A percentile compares a stretch with the other conserved stretches of the same genome.
Conservation (phyloP, 2,888 invertebrate genomes). For the Pemphredon lugubris region DNA sequence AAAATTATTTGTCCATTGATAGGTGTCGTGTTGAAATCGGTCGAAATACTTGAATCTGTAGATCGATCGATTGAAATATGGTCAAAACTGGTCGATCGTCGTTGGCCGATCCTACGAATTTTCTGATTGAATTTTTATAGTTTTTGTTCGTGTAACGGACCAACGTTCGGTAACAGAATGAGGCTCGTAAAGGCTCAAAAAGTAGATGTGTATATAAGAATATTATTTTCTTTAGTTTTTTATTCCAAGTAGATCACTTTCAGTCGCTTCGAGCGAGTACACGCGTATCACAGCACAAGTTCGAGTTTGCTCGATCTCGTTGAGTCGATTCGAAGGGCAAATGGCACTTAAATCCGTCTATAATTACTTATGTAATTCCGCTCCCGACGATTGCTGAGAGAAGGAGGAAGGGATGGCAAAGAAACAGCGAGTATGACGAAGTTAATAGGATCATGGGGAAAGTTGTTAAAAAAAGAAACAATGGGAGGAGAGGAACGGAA, state of each 20-base stretch:
- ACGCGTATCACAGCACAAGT: neutral
- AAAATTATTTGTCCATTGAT: no score
- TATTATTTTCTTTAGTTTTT: slow-evolving; percentile 19
- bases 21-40: no score
- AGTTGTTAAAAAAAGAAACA: slow-evolving; percentile 23
- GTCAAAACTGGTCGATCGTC: neutral
- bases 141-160: neutral
- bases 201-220: slow-evolving; percentile 31
- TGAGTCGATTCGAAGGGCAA: slow-evolving; percentile 62
- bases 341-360: slow-evolving; percentile 72
- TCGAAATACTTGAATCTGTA: no score
- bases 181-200: slow-evolving; percentile 23
- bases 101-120: neutral
- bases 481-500: slow-evolving; percentile 50
- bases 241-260: neutral
- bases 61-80: no score
- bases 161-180: slow-evolving; percentile 5
- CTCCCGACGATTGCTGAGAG: slow-evolving; percentile 36
- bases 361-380: slow-evolving; percentile 64
- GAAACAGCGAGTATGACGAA: slow-evolving; percentile 16
- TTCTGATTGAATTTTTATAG: neutral
- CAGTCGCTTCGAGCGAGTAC: neutral
- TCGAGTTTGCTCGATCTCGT: slow-evolving; percentile 50
- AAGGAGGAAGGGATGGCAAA: slow-evolving; percentile 9
- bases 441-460: slow-evolving; percentile 2